Base-by-base conservation (phyloP, 2,797 vertebrate genomes). In the Crocodylus rhombifer region DNA sequence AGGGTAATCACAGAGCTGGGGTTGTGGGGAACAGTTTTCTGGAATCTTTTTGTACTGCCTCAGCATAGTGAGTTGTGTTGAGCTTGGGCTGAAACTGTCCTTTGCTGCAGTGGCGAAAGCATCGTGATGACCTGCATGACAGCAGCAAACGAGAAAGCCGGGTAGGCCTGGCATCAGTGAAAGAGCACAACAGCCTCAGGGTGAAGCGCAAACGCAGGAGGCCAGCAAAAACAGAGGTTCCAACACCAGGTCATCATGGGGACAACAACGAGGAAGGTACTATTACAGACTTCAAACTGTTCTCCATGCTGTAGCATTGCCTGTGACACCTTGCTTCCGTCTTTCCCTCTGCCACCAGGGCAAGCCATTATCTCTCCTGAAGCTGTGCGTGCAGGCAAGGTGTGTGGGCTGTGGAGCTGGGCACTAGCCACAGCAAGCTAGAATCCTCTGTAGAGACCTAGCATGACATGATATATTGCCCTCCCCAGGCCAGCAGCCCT, bases 201-300 rank as follows among this genome's bases (percentile, higher is more conserved):
- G 95, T 97, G 63, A 98, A 98, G 97, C 97, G 98, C 81, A 98
- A 98, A 93, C 97, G 97, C 80, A 97, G 97, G 95, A 98, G 97
- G 93, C 92, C 97, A 2, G 83, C 91, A 1, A 98, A 98, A 95
- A 91, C 86, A 0, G 98, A 98, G 91, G 94, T 95, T 65, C 95
- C 95, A 2, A 96, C 97, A 33, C 96, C 89, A 0, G 96, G 95
- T 6, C 96, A 91, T 86, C 93, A 60, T 0, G 76, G 97, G 1
- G 96, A 97, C 15, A 28, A 93, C 93, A 97, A 96, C 0, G 97
- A 98, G 84, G 98, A 98, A 98, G 98, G 98, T 98, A 98, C 30
- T 56, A 3, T 4, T 7, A 42, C n/a, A 63, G 15, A 25, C 5
- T 6, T 60, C 33, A 3, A 0, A 0, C 13, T 17, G 23, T 75